Percentiles rank a stretch among this genome's conserved stretches.
Evolutionary conservation across 2,113 vertebrate species (phyloP).

Genomic region (Ondatra zibethicus): DNA sequence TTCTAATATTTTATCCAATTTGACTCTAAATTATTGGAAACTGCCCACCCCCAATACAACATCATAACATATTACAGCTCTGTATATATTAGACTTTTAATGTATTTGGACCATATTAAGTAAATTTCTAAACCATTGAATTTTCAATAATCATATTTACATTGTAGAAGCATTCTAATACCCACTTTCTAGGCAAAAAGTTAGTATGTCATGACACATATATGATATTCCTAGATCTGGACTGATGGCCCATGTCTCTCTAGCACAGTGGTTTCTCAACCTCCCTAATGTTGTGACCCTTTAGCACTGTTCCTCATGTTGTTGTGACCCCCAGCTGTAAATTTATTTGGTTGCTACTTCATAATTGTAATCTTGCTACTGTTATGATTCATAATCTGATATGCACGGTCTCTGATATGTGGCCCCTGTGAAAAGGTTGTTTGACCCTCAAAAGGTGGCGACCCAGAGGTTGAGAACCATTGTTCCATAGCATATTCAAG

Average conservation of each 20-base stretch:
- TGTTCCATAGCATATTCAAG: background rate
- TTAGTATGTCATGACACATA: background rate
- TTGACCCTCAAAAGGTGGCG: background rate
- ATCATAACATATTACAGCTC: background rate
- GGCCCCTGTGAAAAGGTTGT: background rate
- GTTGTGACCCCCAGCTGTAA: background rate
- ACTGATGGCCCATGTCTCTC: background rate
- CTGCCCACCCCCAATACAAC: background rate
- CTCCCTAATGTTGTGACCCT: background rate
- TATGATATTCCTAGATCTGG: background rate
- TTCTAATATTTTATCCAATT: background rate
- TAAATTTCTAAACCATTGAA: background rate
- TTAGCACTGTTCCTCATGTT: background rate
- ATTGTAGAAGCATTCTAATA: background rate
- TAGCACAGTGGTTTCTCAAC: background rate
- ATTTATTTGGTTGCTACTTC: background rate
- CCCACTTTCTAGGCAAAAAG: background rate
- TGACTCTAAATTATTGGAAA: slow-evolving; percentile 14
- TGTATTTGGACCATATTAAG: background rate
- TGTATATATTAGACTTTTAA: background rate
- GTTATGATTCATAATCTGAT: background rate
- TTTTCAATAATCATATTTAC: background rate
- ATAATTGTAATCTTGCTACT: background rate
- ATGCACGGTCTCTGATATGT: too few relatives aligned
- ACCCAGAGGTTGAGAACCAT: background rate